These are phyloP conservation scores for Polietes domitor DNA, from an alignment of 2,888 invertebrate genomes.

Conservation along the genomic window DNA sequence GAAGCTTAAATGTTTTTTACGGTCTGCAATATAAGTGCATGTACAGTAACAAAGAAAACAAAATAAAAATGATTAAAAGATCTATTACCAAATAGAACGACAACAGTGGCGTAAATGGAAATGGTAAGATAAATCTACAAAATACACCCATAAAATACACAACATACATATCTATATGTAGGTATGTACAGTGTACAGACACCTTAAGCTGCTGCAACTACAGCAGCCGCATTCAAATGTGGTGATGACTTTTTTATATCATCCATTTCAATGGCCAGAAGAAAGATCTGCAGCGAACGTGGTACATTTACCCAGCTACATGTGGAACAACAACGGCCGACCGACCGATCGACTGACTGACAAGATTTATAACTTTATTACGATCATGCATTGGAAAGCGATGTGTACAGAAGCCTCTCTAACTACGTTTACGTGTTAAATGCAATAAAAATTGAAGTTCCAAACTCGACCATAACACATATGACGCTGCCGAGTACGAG, in stretches of 20 bases:
- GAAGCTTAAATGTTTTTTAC: conserved; percentile 54
- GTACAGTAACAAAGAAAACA: not conserved
- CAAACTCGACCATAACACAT: conserved; percentile 21
- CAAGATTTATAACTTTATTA: conserved; percentile 68
- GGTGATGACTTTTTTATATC: conserved; percentile 58
- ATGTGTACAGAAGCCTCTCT: conserved; percentile 64
- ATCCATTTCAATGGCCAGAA: not conserved
- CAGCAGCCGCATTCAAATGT: conserved; percentile 43
- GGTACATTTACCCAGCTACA: not conserved
- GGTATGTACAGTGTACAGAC: not conserved
- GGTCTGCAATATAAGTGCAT: conserved; percentile 14
- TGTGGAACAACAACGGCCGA: conserved; percentile 36
- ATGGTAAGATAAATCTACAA: conserved; percentile 49
- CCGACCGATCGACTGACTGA: conserved; percentile 40
- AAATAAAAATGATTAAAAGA: conserved; percentile 61
- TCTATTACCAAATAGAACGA: conserved; percentile 50
- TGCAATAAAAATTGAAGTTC: conserved; percentile 54
- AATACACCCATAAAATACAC: conserved; percentile 58
- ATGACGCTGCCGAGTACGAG: not conserved
- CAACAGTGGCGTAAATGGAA: not conserved
- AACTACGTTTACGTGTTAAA: conserved; percentile 63
- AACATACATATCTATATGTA: not conserved
- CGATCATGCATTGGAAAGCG: conserved; percentile 62
- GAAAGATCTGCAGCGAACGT: not conserved
- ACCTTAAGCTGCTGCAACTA: too few relatives aligned